A percentile compares a stretch with the other conserved stretches of the same genome.
Conservation (phyloP, 2,113 vertebrate genomes). For the Colossoma macropomum region DNA sequence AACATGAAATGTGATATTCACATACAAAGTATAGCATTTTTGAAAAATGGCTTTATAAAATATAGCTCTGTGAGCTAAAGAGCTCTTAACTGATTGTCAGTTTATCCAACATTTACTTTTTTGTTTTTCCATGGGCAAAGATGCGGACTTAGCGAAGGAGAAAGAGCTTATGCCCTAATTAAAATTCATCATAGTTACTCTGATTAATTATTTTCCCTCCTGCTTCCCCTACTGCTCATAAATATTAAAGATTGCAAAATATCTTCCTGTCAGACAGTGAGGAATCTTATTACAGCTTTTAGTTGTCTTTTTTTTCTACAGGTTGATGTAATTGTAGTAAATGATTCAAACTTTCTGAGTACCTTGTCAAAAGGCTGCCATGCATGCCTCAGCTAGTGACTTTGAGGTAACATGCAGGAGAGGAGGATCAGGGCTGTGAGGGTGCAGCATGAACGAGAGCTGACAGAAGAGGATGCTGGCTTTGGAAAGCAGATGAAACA, state of each 20-base stretch:
- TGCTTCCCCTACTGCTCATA: constrained; percentile 56
- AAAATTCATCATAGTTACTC: constrained; percentile 56
- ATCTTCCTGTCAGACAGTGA: constrained; percentile 43
- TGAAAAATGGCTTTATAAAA: not conserved
- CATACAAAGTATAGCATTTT: not conserved
- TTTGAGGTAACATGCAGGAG: not conserved
- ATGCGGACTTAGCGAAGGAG: constrained; percentile 31
- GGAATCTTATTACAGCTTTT: constrained; percentile 50
- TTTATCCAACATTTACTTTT: constrained; percentile 56
- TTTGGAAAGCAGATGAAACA: constrained; percentile 27
- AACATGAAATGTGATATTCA: not conserved
- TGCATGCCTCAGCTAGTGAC: not conserved
- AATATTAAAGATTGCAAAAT: constrained; percentile 58
- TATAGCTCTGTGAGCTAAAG: constrained; percentile 5
- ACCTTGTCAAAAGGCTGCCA: not conserved
- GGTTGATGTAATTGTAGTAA: not conserved
- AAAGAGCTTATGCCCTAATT: constrained; percentile 54
- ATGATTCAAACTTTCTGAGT: constrained; percentile 4
- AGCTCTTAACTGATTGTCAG: constrained; percentile 52
- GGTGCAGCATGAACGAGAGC: constrained; percentile 17
- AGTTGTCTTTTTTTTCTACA: not conserved
- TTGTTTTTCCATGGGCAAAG: constrained; percentile 29
- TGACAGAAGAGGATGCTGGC: not conserved
- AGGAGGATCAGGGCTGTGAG: not conserved
- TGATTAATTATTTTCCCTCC: constrained; percentile 66